Evolutionary conservation across 2,797 vertebrate genomes (phyloP).

Genomic region (Parambassis ranga): DNA sequence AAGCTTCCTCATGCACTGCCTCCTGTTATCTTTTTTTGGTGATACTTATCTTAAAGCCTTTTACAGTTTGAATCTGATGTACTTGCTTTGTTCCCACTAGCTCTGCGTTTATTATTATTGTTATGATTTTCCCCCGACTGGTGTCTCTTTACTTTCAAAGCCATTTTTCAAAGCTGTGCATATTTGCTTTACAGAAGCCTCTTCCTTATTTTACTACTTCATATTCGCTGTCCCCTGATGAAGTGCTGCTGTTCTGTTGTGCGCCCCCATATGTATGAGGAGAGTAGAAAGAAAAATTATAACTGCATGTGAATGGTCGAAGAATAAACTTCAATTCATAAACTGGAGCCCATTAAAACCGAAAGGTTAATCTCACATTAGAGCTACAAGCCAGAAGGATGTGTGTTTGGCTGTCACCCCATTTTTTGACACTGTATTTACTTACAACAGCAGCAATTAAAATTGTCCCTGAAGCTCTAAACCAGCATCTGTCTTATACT

Average conservation of each 20-base stretch:
- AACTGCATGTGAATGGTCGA: background rate
- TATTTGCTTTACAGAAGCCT: slow-evolving; percentile 29
- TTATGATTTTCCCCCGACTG: background rate
- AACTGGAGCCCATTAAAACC: background rate
- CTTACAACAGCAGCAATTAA: background rate
- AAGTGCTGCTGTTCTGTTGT: background rate
- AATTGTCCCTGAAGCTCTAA: background rate
- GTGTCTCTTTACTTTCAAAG: slow-evolving; percentile 25
- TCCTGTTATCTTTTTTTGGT: background rate
- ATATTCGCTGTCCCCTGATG: slow-evolving; percentile 7
- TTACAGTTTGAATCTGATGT: slow-evolving; percentile 11
- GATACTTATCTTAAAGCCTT: slow-evolving; percentile 18
- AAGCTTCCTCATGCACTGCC: slow-evolving; percentile 25
- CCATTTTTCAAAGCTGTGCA: slow-evolving; percentile 17
- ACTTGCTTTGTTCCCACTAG: slow-evolving; percentile 8
- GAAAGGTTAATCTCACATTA: slow-evolving; percentile 3
- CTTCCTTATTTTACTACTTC: slow-evolving; percentile 10
- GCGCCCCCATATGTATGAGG: background rate
- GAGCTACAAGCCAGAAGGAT: background rate
- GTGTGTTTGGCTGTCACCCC: background rate
- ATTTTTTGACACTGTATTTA: slow-evolving; percentile 3
- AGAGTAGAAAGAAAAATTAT: slow-evolving; percentile 4
- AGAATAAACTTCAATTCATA: background rate
- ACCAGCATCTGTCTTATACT: background rate
- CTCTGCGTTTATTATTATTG: slow-evolving; percentile 31